phyloP scores from a whole-genome alignment of 2,113 vertebrate genomes.

The Ciconia stormi region DNA sequence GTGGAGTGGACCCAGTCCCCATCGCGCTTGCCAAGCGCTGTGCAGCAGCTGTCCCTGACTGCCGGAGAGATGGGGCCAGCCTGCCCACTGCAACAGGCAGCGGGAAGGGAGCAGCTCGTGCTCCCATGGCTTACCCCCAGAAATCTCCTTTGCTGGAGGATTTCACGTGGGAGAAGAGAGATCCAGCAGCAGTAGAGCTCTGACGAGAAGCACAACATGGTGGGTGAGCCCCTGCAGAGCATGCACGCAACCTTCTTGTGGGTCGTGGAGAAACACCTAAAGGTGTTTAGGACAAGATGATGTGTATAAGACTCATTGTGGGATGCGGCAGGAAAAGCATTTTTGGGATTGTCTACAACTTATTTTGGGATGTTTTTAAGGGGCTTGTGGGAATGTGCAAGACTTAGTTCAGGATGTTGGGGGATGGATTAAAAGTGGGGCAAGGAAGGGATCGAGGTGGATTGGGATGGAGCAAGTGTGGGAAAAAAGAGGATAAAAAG shows the following conservation, averaged over 20 bases:
- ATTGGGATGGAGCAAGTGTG: neutral
- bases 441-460: neutral
- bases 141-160: neutral
- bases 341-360: neutral
- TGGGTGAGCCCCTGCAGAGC: neutral
- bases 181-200: neutral
- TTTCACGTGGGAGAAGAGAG: neutral
- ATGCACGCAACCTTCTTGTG: neutral
- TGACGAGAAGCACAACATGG: neutral
- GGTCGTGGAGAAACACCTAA: neutral
- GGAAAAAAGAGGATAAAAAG: neutral
- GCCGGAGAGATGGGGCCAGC: neutral
- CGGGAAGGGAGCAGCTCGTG: fast-evolving
- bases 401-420: neutral
- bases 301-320: neutral
- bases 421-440: neutral
- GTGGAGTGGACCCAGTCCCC: neutral
- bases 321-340: neutral
- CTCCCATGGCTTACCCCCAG: neutral
- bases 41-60: too few species aligned
- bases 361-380: neutral
- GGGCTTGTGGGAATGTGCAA: neutral
- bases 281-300: neutral
- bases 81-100: neutral
- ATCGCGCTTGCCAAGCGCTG: fast-evolving